Evolutionary conservation across 2,888 invertebrate genomes (phyloP).

Genomic region (Ectemnius lituratus): DNA sequence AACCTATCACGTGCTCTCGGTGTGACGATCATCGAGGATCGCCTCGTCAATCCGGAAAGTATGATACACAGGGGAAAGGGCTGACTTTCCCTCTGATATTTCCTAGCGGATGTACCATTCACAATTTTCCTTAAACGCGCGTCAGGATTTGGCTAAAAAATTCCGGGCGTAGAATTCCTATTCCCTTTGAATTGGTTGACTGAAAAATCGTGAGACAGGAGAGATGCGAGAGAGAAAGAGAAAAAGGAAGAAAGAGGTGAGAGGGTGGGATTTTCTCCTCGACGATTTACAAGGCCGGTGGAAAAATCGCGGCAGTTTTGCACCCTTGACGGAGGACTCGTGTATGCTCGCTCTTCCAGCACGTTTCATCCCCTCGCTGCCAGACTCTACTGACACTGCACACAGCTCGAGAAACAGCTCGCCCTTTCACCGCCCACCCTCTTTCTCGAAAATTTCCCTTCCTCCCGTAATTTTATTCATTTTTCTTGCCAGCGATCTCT

Average conservation of each 20-base stretch:
- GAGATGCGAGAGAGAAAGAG: no score
- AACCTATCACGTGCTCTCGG: slow-evolving; percentile 59
- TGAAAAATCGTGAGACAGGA: slow-evolving; percentile 10
- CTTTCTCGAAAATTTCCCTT: slow-evolving; percentile 53
- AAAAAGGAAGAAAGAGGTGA: slow-evolving; percentile 9
- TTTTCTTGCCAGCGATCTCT: slow-evolving; percentile 61
- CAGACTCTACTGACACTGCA: slow-evolving; percentile 31
- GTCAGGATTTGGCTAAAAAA: no score
- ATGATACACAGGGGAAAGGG: no score
- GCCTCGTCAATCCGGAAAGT: no score
- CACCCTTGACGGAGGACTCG: slow-evolving; percentile 42
- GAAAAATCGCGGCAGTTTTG: slow-evolving; percentile 54
- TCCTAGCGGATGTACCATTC: no score
- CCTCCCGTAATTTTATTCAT: slow-evolving; percentile 63
- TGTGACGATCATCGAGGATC: no score
- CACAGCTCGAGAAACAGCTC: not conserved
- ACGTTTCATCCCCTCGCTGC: slow-evolving; percentile 65
- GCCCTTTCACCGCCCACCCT: no score
- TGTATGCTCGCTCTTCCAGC: slow-evolving; percentile 63
- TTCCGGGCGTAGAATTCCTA: slow-evolving; percentile 14
- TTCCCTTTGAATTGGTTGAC: not conserved
- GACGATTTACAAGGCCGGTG: slow-evolving; percentile 65
- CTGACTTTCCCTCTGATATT: no score
- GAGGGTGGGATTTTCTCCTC: slow-evolving; percentile 51
- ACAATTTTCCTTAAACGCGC: no score